Percentiles rank a stretch among this genome's conserved stretches.
phyloP scores from a whole-genome alignment of 1,140 invertebrate genomes.

The Chlorops oryzae region DNA sequence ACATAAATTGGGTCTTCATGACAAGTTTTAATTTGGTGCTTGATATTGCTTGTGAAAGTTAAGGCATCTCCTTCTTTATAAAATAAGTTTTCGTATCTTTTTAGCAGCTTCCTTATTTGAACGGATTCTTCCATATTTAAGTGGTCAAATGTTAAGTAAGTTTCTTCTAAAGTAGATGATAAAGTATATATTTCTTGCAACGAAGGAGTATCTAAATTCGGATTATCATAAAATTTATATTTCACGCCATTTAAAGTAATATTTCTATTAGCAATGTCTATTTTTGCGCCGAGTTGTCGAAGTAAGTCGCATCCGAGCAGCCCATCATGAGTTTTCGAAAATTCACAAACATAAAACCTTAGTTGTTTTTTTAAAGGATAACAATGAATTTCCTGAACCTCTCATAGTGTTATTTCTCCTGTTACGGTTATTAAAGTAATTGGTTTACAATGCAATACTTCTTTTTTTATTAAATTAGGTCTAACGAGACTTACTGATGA shows the following conservation, averaged over 20 bases:
- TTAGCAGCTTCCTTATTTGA: background rate
- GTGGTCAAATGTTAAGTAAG: background rate
- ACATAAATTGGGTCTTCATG: constrained; percentile 1
- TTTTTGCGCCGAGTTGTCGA: background rate
- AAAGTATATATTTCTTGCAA: background rate
- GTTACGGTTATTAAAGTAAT: background rate
- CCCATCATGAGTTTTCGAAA: background rate
- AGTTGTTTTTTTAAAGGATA: background rate
- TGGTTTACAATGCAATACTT: background rate
- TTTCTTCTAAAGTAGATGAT: background rate
- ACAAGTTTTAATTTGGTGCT: background rate
- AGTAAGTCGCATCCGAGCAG: background rate
- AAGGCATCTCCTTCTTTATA: background rate
- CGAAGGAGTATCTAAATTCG: background rate
- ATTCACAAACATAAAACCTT: background rate
- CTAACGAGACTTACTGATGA: background rate
- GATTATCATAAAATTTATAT: background rate
- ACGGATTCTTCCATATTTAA: background rate
- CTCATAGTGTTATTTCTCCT: background rate
- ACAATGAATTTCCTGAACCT: background rate
- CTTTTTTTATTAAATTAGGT: background rate
- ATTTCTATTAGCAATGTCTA: background rate
- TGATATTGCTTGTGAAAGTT: background rate
- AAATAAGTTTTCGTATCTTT: background rate
- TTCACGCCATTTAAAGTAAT: background rate